A percentile compares a stretch with the other conserved stretches of the same genome.
These are phyloP conservation scores for Leptopterna dolabrata DNA, from an alignment of 2,888 invertebrate genomes.

Conservation along the genomic window DNA sequence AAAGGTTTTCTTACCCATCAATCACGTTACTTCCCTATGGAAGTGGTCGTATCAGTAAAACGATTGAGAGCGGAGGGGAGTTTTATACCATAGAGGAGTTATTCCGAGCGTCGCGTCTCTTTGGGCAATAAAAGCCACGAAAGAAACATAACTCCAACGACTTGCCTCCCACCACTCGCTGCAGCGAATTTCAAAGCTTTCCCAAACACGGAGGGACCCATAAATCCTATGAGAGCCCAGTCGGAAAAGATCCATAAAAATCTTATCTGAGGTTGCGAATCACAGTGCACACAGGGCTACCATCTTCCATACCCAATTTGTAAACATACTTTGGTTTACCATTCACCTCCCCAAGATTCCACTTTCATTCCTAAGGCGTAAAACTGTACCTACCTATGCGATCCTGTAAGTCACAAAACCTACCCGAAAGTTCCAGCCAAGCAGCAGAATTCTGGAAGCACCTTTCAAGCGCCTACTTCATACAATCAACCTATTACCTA, in stretches of 20 bases:
- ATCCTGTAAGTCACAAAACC: too few species aligned
- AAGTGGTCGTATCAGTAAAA: slow-evolving; percentile 11
- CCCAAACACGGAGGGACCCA: not conserved
- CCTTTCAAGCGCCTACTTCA: too few species aligned
- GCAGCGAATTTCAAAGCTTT: not conserved
- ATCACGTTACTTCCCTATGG: not conserved
- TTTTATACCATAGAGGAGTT: not conserved
- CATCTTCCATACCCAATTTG: not conserved
- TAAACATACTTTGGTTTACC: not conserved
- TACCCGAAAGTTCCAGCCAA: too few species aligned
- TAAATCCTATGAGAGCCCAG: not conserved
- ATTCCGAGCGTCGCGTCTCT: slow-evolving; percentile 11
- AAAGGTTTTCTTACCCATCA: slow-evolving; percentile 2
- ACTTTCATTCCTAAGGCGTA: not conserved
- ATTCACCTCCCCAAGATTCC: not conserved
- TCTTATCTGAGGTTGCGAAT: slow-evolving; percentile 11
- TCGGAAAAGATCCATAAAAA: slow-evolving; percentile 3
- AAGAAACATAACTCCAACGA: slow-evolving; percentile 11
- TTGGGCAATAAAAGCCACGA: slow-evolving; percentile 7
- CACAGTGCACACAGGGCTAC: not conserved
- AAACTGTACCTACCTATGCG: too few species aligned
- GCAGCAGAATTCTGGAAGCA: too few species aligned
- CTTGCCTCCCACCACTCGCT: not conserved
- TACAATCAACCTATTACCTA: too few species aligned
- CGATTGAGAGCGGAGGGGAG: not conserved